phyloP scores from a whole-genome alignment of 23 tunicate genomes.

The Halocynthia aurantium region DNA sequence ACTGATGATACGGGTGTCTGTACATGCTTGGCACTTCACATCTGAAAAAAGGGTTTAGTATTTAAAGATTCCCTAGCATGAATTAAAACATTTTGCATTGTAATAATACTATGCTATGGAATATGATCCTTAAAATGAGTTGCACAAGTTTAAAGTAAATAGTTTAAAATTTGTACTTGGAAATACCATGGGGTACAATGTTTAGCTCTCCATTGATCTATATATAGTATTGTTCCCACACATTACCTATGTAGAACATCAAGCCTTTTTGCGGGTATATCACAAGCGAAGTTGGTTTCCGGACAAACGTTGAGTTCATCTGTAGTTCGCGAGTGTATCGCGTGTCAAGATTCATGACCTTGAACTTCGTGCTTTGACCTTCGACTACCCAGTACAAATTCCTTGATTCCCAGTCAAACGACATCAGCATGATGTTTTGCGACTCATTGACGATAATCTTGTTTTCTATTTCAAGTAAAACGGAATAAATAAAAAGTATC shows the following conservation, averaged over 20 bases:
- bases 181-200: too few species aligned
- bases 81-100: too few species aligned
- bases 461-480: neutral
- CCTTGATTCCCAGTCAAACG: constrained; percentile 43
- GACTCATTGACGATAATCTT: constrained; percentile 14
- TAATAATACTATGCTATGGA: too few species aligned
- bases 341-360: constrained; percentile 13
- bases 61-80: too few species aligned
- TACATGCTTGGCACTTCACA: too few species aligned
- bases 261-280: constrained; percentile 13
- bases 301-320: constrained; percentile 1
- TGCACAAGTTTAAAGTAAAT: too few species aligned
- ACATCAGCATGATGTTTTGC: constrained; percentile 3
- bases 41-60: too few species aligned
- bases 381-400: constrained; percentile 45
- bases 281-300: constrained; percentile 8
- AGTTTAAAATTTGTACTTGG: too few species aligned
- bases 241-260: constrained; percentile 11
- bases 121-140: too few species aligned
- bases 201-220: neutral
- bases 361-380: constrained; percentile 3
- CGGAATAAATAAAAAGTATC: too few species aligned
- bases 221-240: neutral
- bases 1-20: too few species aligned
- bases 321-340: constrained; percentile 11